Percentiles rank a stretch among this genome's conserved stretches.
These are phyloP conservation scores for Ciconia boyciana DNA, from an alignment of 2,113 vertebrate species.

Conservation along the genomic window DNA sequence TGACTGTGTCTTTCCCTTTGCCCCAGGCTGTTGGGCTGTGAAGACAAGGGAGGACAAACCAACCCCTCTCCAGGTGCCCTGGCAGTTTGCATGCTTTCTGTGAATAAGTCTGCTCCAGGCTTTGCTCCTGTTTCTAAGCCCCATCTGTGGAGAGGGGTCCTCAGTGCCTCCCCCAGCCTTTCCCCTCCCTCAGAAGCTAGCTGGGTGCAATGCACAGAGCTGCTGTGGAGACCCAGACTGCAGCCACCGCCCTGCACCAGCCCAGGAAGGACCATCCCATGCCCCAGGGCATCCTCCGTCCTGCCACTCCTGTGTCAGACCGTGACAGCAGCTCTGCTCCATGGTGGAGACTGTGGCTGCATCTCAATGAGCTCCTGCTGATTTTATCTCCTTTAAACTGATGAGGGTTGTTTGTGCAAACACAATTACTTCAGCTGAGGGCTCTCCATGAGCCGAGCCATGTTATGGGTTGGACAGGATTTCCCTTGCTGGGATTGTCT, in stretches of 20 bases:
- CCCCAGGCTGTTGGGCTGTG: not conserved
- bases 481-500: not conserved
- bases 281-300: not conserved
- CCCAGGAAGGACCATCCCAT: not conserved
- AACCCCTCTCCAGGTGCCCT: not conserved
- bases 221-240: not conserved
- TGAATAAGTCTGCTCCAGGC: not conserved
- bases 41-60: not conserved
- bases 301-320: not conserved
- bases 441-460: not conserved
- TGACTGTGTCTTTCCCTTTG: not conserved
- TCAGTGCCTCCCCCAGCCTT: not conserved
- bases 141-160: rapidly evolving
- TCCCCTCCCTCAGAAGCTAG: not conserved
- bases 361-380: not conserved
- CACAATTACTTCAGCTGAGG: not conserved
- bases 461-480: not conserved
- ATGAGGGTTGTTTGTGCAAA: not conserved
- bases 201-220: not conserved
- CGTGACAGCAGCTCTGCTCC: not conserved
- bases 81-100: not conserved
- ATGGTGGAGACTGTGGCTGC: not conserved
- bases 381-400: not conserved
- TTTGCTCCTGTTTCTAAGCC: rapidly evolving
- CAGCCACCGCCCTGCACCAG: not conserved